Evolutionary conservation across 2,888 invertebrate genomes (phyloP).

Genomic region (Trichopria drosophilae): DNA sequence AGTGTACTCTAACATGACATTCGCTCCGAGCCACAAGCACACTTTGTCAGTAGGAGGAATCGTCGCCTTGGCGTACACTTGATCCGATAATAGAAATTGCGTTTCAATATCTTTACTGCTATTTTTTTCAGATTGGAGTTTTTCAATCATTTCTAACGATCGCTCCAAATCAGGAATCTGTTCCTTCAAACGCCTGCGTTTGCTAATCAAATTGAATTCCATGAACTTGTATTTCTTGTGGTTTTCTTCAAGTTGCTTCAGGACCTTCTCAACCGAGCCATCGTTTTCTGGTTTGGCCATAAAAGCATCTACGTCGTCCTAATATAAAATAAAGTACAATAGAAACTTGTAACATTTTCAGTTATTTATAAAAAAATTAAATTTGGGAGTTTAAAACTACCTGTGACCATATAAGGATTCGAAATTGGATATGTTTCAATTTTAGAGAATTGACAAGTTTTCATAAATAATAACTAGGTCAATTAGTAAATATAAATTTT

Average conservation of each 20-base stretch:
- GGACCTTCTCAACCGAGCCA: constrained; percentile 80
- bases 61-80: constrained; percentile 78
- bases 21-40: constrained; percentile 82
- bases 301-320: constrained; percentile 95
- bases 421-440: too few species aligned
- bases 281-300: constrained; percentile 84
- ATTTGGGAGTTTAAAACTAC: constrained; percentile 6
- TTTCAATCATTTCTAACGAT: constrained; percentile 88
- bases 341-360: background rate
- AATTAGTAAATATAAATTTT: too few species aligned
- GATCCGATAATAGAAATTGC: constrained; percentile 89
- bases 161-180: constrained; percentile 95
- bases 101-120: constrained; percentile 73
- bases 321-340: constrained; percentile 14
- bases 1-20: constrained; percentile 96
- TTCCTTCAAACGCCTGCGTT: constrained; percentile 80
- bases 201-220: constrained; percentile 88
- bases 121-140: constrained; percentile 79
- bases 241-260: constrained; percentile 86
- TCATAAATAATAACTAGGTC: too few species aligned
- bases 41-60: constrained; percentile 90
- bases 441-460: too few species aligned
- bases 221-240: constrained; percentile 97
- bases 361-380: background rate
- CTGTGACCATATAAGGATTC: constrained; percentile 46